Evolutionary conservation across 2,113 vertebrate genomes (phyloP).

Genomic region (Ophthalmolycus amberensis): DNA sequence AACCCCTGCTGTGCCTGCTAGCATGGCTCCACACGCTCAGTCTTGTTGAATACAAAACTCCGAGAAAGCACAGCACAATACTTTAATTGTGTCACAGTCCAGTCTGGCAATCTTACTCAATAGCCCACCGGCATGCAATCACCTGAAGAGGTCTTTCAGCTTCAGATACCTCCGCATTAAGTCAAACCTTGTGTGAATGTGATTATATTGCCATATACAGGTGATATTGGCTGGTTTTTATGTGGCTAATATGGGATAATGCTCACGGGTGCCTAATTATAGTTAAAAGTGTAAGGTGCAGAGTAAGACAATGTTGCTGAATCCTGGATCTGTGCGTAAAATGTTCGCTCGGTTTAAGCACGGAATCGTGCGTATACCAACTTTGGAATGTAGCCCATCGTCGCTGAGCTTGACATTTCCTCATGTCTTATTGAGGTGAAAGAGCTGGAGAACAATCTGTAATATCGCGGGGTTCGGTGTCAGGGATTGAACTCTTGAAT

Average conservation of each 20-base stretch:
- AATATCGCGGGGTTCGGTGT: background rate
- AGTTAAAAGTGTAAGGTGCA: background rate
- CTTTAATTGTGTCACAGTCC: background rate
- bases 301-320: background rate
- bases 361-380: no score
- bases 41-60: background rate
- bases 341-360: no score
- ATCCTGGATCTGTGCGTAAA: background rate
- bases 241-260: background rate
- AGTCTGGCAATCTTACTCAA: conserved; percentile 8
- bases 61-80: background rate
- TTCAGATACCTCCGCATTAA: conserved; percentile 14
- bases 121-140: background rate
- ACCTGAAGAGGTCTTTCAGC: conserved; percentile 4
- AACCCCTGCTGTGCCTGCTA: background rate
- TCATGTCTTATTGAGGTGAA: background rate
- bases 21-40: background rate
- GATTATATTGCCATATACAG: background rate
- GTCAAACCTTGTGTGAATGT: conserved; percentile 4
- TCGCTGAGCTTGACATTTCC: conserved; percentile 11
- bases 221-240: background rate
- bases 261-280: background rate
- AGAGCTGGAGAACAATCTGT: background rate
- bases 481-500: background rate
- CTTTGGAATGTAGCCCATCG: background rate